phyloP scores from a whole-genome alignment of 2,797 vertebrate genomes.

The Natrix natrix region DNA sequence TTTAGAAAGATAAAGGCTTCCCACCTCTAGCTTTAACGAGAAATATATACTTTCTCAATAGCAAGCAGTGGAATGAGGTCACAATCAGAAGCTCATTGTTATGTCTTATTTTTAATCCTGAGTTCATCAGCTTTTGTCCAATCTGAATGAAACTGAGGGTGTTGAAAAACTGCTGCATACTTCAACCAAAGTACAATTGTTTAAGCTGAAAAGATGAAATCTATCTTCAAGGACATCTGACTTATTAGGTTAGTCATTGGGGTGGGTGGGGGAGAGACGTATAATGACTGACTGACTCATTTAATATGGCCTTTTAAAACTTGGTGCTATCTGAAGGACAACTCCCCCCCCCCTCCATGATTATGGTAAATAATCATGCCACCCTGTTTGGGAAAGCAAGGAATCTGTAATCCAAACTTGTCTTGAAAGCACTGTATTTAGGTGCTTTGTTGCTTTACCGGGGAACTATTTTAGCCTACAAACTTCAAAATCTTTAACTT shows the following conservation, averaged over 20 bases:
- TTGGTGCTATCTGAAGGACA: background rate
- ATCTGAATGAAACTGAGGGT: background rate
- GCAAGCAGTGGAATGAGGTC: background rate
- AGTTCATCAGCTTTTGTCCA: background rate
- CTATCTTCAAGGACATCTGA: background rate
- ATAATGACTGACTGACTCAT: background rate
- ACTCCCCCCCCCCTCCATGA: background rate
- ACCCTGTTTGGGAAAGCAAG: background rate
- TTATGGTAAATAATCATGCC: background rate
- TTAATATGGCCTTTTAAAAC: background rate
- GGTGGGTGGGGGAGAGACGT: background rate
- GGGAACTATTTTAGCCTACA: background rate
- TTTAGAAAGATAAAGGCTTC: background rate
- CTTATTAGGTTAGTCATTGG: slow-evolving; percentile 1
- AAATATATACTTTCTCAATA: background rate
- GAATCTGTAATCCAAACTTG: background rate
- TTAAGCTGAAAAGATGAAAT: slow-evolving; percentile 16
- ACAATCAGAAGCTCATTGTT: background rate
- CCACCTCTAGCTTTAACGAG: background rate
- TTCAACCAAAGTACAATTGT: background rate
- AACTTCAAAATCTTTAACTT: background rate
- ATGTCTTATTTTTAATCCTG: background rate
- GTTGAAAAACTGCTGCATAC: background rate
- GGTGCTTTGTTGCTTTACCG: background rate
- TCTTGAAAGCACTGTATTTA: background rate